A percentile compares a stretch with the other conserved stretches of the same genome.
phyloP scores from a whole-genome alignment of 92 coral and sea anemone genomes.

The Epizoanthus ramosus region DNA sequence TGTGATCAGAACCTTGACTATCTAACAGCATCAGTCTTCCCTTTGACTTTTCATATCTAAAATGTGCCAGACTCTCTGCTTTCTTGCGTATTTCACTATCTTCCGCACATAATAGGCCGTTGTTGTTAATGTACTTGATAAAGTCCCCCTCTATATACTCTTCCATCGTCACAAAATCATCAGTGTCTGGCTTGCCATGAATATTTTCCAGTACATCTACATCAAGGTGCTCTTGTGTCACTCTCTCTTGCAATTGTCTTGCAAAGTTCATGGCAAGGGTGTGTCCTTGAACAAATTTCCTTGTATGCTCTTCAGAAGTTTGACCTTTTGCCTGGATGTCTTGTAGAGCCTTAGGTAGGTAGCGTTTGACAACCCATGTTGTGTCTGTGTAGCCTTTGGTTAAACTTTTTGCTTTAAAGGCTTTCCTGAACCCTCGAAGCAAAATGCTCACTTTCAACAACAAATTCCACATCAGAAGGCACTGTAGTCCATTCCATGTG shows the following conservation, averaged over 20 bases:
- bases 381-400: constrained; percentile 40
- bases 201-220: constrained; percentile 36
- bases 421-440: constrained; percentile 57
- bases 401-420: constrained; percentile 61
- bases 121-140: constrained; percentile 34
- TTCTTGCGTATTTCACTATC: constrained; percentile 36
- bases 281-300: constrained; percentile 62
- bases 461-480: constrained; percentile 35
- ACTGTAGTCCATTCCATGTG: constrained; percentile 31
- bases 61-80: constrained; percentile 45
- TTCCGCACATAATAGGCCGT: constrained; percentile 21
- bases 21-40: constrained; percentile 52
- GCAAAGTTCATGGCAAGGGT: constrained; percentile 57
- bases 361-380: constrained; percentile 55
- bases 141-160: constrained; percentile 38
- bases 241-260: constrained; percentile 50
- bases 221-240: constrained; percentile 47
- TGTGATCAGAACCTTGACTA: constrained; percentile 41
- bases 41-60: constrained; percentile 43
- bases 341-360: constrained; percentile 49
- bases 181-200: constrained; percentile 32
- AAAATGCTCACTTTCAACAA: constrained; percentile 47
- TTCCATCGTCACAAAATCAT: constrained; percentile 32
- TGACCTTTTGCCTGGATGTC: constrained; percentile 50
- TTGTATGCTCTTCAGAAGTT: constrained; percentile 65